Base-by-base conservation (phyloP, 1,140 invertebrate species). In the Euglossa dilemma region DNA sequence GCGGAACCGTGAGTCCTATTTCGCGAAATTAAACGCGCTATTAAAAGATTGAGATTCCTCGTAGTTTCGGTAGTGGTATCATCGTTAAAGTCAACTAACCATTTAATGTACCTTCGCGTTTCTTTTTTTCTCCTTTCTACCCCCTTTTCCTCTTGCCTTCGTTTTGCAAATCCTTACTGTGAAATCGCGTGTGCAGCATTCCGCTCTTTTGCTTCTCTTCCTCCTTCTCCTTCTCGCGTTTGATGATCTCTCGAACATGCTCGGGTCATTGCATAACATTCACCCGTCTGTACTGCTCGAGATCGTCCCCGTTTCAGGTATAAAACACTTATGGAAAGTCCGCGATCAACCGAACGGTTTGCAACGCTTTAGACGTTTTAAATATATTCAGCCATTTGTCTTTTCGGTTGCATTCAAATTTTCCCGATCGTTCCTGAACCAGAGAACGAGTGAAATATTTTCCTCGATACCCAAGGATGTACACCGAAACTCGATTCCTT, bases 171-270 rank as follows among this genome's bases (percentile, higher is more conserved):
- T 73, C 54, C 16, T 69, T 25, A 23, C 23, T 25, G 54, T 45
- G 71, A 73, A 73, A 57, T 73, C 71, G 36, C 45, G 11, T 56
- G 43, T 25, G 36, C 18, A 57, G 43, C 43, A 76, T 76, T 67
- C 54, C 52, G 47, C 47, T 73, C 45, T 54, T 61, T 73, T 25
- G 20, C 75, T 43, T 59, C 63, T 54, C 36, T 57, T 67, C 36
- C 59, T 61, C 72, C 28, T 7, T 45, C 71, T 45, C 36, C 57
- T 11, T 71, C 54, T 57, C 52, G 45, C 72, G 63, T 66, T 82
- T 64, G 80, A 81, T 67, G 61, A 81, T 81, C 80, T 75, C 73
- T 82, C 80, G 80, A 76, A 66, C 71, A 56, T 66, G 79, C 59
- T 50, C 52, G 72, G 52, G 43, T 66, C 63, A 36, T 82, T 82